Evolutionary conservation across 2,113 vertebrate genomes (phyloP), one percentile per base, ranked within the genome.

Genomic region (Oreochromis aureus): DNA sequence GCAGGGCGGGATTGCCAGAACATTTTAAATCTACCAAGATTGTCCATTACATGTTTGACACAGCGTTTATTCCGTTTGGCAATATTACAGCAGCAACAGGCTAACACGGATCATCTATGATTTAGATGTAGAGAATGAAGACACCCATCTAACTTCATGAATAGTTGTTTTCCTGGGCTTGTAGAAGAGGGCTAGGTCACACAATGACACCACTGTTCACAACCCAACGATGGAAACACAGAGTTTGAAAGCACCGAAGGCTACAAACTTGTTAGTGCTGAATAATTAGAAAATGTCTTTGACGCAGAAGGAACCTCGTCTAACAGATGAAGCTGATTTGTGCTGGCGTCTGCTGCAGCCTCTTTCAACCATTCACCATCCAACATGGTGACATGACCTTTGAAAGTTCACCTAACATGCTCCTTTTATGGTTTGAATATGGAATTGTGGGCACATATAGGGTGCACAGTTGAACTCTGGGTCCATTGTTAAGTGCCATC

Each of bases 181-280:
- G 8, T 61, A 0, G 58, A 61, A 61, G 58, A 34, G 30, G 8
- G 58, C 58, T 61, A 0, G 58, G 59, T 63, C 9, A 63, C 30
- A 63, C 10, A 63, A 0, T 0, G 32, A 10, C 30, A 11, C 15
- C 24, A 4, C 9, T 11, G 30, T 63, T 61, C 58, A 61, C 58
- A 61, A 61, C 58, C 58, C 58, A 36, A 36, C 30, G 12, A 27
- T 63, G 10, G 59, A 0, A 34, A 63, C 32, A 10, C 3, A 0
- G 30, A 34, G 16, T 63, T 34, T 19, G 32, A 36, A 63, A 36
- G 30, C 5, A 63, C 59, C 6, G 16, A 63, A 19, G 59, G 32
- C 0, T 0, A 16, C 30, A 63, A 6, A 63, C 10, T 0, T 63
- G 30, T 63, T 36, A 0, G 0, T 39, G 61, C 19, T 66, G 34